phyloP scores from a whole-genome alignment of 2,113 vertebrate species.

The Drymodes brunneopygia region DNA sequence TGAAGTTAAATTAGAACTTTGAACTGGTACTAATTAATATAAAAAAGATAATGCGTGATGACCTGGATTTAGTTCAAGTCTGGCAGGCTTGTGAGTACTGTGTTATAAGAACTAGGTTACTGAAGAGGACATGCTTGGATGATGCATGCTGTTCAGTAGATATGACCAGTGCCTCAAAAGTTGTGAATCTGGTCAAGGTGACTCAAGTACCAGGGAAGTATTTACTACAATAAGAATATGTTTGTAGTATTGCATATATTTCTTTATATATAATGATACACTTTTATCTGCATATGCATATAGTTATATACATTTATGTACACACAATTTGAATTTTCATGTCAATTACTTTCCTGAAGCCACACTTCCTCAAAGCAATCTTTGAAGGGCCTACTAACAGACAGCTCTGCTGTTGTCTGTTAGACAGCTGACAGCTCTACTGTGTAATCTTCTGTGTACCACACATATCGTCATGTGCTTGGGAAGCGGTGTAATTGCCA shows the following conservation, averaged over 20 bases:
- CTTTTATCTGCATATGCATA: neutral
- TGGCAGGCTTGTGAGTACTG: neutral
- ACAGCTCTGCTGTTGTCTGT: neutral
- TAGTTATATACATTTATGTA: neutral
- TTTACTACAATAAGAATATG: neutral
- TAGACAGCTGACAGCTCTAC: neutral
- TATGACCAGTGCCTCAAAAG: neutral
- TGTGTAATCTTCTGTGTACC: neutral
- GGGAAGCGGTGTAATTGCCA: neutral
- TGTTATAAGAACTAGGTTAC: neutral
- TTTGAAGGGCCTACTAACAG: neutral
- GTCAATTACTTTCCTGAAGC: neutral
- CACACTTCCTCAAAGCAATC: neutral
- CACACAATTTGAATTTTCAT: neutral
- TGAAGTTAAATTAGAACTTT: neutral
- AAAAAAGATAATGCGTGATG: neutral
- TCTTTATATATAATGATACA: fast-evolving
- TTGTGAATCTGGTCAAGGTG: neutral
- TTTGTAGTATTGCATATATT: neutral
- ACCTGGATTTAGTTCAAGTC: neutral
- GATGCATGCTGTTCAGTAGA: neutral
- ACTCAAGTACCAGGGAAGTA: neutral
- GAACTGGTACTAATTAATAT: neutral
- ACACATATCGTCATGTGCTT: neutral
- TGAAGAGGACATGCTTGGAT: neutral